Evolutionary conservation across 2,888 invertebrate genomes (phyloP).

Genomic region (Napeogenes inachia): DNA sequence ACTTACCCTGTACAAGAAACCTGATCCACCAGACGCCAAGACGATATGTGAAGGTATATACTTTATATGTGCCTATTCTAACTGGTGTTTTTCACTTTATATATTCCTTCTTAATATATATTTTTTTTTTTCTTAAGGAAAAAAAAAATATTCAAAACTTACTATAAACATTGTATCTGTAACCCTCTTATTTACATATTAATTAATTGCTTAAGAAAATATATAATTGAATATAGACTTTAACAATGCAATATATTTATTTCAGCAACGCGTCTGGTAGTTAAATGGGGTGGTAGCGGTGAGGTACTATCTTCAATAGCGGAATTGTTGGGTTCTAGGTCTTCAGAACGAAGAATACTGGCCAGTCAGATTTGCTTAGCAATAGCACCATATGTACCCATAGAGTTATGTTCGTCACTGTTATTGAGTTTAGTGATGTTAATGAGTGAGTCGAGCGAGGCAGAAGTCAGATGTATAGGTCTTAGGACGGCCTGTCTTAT

Average conservation of each 20-base stretch:
- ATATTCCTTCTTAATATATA: too few relatives aligned
- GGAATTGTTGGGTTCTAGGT: constrained; percentile 59
- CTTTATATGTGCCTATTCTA: background rate
- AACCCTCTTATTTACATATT: too few relatives aligned
- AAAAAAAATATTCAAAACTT: too few relatives aligned
- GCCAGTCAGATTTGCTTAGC: constrained; percentile 68
- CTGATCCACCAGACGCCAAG: constrained; percentile 54
- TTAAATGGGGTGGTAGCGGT: constrained; percentile 71
- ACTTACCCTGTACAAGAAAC: constrained; percentile 64
- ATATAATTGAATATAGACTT: background rate
- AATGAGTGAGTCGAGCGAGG: constrained; percentile 71
- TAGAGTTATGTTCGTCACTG: constrained; percentile 68
- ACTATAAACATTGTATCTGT: too few relatives aligned
- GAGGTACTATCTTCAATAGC: constrained; percentile 67
- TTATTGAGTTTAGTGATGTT: constrained; percentile 64
- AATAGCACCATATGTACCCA: constrained; percentile 65
- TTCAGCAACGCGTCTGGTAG: constrained; percentile 66
- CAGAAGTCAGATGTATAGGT: constrained; percentile 59
- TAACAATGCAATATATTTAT: constrained; percentile 15
- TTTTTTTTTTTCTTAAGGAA: too few relatives aligned
- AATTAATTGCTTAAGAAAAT: too few relatives aligned
- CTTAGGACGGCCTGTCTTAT: constrained; percentile 63
- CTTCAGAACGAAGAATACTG: constrained; percentile 55
- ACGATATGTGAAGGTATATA: constrained; percentile 60
- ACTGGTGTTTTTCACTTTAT: too few relatives aligned